Base-by-base conservation (phyloP, 1,140 invertebrate genomes). In the Caenorhabditis elegans region DNA sequence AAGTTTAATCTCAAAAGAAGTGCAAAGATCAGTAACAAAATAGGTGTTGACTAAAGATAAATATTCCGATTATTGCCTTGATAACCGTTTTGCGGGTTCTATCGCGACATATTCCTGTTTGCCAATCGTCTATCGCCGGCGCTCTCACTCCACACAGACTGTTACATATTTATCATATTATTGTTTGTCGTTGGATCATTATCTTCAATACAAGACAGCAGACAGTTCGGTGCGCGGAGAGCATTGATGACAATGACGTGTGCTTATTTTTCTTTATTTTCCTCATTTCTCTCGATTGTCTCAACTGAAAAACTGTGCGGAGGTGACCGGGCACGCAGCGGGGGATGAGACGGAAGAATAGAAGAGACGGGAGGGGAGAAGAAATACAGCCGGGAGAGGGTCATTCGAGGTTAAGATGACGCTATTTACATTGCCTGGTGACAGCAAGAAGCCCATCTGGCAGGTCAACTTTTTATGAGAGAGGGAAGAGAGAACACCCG, bases 81-180 rank as follows among this genome's bases (percentile, higher is more conserved):
- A 70, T 70, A 70, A 70, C 60, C 34, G 60, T 70, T 39, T 70
- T 39, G 60, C 34, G 31, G 34, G 60, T 19, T 13, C 60, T 60
- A 60, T 60, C 26, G 55, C 60, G n/a, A 39, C 60, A 34, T 70
- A 39, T 70, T 70, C 31, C 60, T 39, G 28, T 70, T 39, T 70
- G 60, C 34, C 34, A 39, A 70, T 39, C 31, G 34, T 70, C 28
- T 39, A 22, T 13, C 55, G 11, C 28, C 0, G 28, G 55, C 55
- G 31, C 55, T 55, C 51, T 26, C 34, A 11, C 60, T 39, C 34
- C 34, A 8, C 34, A 39, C 60, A 70, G 60, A 39, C 60, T 39
- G 60, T 43, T 70, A 70, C 60, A 70, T 70, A 70, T 39, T 36
- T 70, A 70, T 70, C 60, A 70, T 70, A 70, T 70, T 70, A 39